Evolutionary conservation across 1,140 invertebrate genomes (phyloP), one percentile per base, ranked within the genome.

Genomic region (Zaprionus tsacasi): DNA sequence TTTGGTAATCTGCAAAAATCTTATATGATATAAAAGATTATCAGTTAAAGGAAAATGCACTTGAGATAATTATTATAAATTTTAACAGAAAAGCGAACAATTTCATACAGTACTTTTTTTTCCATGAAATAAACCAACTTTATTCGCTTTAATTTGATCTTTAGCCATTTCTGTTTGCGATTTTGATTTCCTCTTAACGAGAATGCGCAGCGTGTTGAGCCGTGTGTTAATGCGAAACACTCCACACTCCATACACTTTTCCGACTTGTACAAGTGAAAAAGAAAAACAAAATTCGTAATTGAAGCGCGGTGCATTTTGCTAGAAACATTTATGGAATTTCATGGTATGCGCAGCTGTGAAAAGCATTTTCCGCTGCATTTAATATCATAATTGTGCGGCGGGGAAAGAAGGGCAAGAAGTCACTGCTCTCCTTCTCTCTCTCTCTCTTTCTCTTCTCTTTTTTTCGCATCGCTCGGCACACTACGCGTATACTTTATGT

Each of bases 321-420:
- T 50, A 43, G 36, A 13, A 55, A 66, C 38, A 38, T n/a, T 35
- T 59, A 25, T 55, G 50, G 27, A 52, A 55, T 61, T 60, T 55
- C 57, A 55, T 59, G 57, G 15, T 54, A 30, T 73, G 43, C 73
- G 33, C 59, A 72, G 36, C 40, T 71, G 70, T 50, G 36, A 72
- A 65, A 60, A 57, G 75, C 38, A 69, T 69, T 77, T 77, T 79
- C 75, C 70, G 21, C 52, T 68, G 73, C 72, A 71, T 77, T 77
- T 77, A 68, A 72, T 77, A 52, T 59, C 57, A 77, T 77, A 77
- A 79, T 72, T 72, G 74, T 64, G 21, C 15, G 12, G 33, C 6
- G 27, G 3, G 27, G 27, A 6, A 30, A 30, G 27, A 4, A 30
- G 27, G 33, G 6, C 33, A 2, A 8, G 4, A 30, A 30, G 27